These are phyloP conservation scores for Bedellia somnulentella DNA, from an alignment of 2,888 invertebrate species.

Conservation along the genomic window DNA sequence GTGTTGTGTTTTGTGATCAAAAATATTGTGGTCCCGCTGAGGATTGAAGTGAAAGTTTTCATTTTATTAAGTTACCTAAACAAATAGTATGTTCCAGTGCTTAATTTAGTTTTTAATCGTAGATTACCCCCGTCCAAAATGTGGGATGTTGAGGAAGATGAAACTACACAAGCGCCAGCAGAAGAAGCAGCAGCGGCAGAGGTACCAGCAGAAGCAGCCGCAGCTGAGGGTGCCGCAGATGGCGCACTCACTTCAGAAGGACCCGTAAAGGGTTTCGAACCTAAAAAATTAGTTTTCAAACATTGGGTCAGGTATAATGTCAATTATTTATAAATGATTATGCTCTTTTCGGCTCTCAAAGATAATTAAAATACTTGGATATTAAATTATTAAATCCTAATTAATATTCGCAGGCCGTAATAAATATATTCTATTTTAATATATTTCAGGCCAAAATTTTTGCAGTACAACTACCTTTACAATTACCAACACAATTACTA, in stretches of 20 bases:
- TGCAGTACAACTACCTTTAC: conserved; percentile 80
- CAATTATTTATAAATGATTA: too few relatives aligned
- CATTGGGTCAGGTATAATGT: conserved; percentile 88
- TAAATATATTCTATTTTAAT: background rate
- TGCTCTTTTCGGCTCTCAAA: too few relatives aligned
- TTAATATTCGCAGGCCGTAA: too few relatives aligned
- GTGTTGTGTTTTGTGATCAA: too few relatives aligned
- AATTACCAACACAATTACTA: conserved; percentile 86
- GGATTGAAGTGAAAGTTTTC: too few relatives aligned
- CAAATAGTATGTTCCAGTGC: too few relatives aligned
- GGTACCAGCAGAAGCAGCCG: conserved; percentile 21
- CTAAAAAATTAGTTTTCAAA: conserved; percentile 71
- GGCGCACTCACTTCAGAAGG: conserved; percentile 41
- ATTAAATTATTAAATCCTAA: too few relatives aligned
- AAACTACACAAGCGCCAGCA: conserved; percentile 27
- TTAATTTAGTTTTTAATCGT: too few relatives aligned
- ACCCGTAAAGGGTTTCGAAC: conserved; percentile 50
- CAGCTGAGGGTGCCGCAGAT: conserved; percentile 38
- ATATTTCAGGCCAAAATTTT: conserved; percentile 68
- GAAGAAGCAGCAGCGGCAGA: conserved; percentile 15
- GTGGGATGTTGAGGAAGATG: conserved; percentile 62
- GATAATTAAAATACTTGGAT: too few relatives aligned
- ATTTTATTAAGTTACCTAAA: too few relatives aligned
- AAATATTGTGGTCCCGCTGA: too few relatives aligned
- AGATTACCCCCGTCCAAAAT: conserved; percentile 38